Percentiles rank a stretch among this genome's conserved stretches.
These are phyloP conservation scores for Cnemophilus loriae DNA, from an alignment of 2,113 vertebrate genomes.

Conservation along the genomic window DNA sequence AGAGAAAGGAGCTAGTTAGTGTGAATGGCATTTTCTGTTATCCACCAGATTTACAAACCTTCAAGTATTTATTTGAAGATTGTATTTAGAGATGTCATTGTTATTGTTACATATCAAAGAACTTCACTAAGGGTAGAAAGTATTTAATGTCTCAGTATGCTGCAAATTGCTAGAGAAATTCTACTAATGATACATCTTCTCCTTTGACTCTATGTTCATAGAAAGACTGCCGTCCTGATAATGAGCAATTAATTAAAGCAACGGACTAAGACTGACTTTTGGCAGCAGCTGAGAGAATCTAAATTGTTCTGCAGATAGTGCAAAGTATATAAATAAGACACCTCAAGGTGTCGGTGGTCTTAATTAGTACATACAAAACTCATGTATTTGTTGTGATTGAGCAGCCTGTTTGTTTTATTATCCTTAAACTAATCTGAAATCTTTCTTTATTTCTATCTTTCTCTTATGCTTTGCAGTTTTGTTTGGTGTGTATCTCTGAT, in stretches of 20 bases:
- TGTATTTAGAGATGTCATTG: background rate
- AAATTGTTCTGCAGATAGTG: background rate
- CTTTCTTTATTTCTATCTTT: background rate
- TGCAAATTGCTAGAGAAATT: conserved; percentile 2
- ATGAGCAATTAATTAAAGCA: conserved; percentile 44
- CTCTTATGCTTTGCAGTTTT: background rate
- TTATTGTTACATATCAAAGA: conserved; percentile 36
- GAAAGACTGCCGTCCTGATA: background rate
- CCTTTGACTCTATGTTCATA: conserved; percentile 25
- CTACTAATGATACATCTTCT: conserved; percentile 5
- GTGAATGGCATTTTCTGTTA: background rate
- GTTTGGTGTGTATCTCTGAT: background rate
- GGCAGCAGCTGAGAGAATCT: background rate
- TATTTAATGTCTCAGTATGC: conserved; percentile 22
- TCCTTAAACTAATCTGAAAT: background rate
- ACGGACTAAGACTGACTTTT: background rate
- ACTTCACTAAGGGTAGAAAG: background rate
- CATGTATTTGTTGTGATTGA: background rate
- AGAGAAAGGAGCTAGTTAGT: background rate
- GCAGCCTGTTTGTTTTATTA: background rate
- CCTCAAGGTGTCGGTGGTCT: background rate
- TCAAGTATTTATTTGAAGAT: conserved; percentile 13
- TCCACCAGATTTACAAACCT: background rate
- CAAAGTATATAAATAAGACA: background rate
- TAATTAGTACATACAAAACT: background rate